Evolutionary conservation across 2,888 invertebrate species (phyloP).

Genomic region (Amphipoea lucens): DNA sequence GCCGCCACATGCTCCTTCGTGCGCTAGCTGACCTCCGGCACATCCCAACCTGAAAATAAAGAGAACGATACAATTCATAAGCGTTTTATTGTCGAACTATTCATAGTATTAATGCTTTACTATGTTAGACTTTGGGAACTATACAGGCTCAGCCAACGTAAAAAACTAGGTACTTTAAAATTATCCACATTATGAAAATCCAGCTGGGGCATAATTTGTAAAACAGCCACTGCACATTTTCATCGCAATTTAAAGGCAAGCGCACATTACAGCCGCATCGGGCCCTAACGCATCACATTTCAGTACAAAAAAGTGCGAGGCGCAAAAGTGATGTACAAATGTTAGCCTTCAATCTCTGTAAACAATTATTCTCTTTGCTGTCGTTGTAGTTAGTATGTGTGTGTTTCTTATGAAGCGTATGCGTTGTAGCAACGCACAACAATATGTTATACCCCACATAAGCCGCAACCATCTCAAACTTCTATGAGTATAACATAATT

Average conservation of each 20-base stretch:
- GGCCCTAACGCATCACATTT: not conserved
- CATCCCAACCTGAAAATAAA: slow-evolving; percentile 7
- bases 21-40: not conserved
- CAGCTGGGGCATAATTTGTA: too few species aligned
- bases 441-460: not conserved
- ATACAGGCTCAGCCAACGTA: not conserved
- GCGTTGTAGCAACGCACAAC: not conserved
- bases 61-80: not conserved
- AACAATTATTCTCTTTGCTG: not conserved
- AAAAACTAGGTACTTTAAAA: not conserved
- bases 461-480: slow-evolving; percentile 19
- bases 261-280: not conserved
- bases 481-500: slow-evolving; percentile 19
- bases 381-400: not conserved
- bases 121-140: not conserved
- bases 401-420: not conserved
- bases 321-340: not conserved
- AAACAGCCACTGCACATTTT: not conserved
- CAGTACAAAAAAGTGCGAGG: not conserved
- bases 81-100: not conserved
- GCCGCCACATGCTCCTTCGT: not conserved
- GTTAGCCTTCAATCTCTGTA: not conserved
- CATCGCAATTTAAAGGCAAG: not conserved
- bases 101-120: not conserved
- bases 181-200: not conserved